Base-by-base conservation (phyloP, 2,888 invertebrate species). In the Matsumyia berberina region DNA sequence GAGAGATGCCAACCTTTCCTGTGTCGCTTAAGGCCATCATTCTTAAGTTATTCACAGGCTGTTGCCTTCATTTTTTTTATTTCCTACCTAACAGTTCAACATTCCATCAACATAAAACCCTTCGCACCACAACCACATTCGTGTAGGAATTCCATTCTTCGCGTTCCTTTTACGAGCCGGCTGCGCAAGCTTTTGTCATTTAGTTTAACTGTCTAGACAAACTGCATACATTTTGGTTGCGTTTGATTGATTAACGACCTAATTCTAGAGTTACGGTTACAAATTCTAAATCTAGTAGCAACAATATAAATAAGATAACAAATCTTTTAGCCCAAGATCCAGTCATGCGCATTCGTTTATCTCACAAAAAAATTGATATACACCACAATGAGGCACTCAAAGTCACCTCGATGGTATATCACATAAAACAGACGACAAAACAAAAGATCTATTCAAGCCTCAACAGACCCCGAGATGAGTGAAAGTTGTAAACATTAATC, bases 401-500 rank as follows among this genome's bases (percentile, higher is more conserved):
- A 60, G 51, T 53, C 72, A 72, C 51, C 49, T 53, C 37, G 29
- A 11, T 74, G 51, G 64, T 74, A 64, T 62, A 64, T 74, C 42
- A 46, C 62, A 17, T 9, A 24, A 15, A 51, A 17, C 9, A 66
- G 15, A 33, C 33, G 55, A 55, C 64, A 73, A 64, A 72, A 39
- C 24, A 12, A 9, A 53, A 33, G 58, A 51, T 24, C 31, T 60
- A 17, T 12, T n/a, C 51, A 17, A 62, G 19, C 29, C 62, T 15
- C 17, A 24, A 3, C 62, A 69, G 64, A 66, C 31, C 24, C 24
- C n/a, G n/a, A 72, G 53, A 70, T 72, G 53, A 72, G 82, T 72
- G 77, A 82, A 82, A 77, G 82, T 72, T 66, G 64, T 66, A 64
- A 58, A 69, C 24, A 53, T 9, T 39, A 15, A 78, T 12, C 11